A percentile compares a stretch with the other conserved stretches of the same genome.
Evolutionary conservation across 2,888 invertebrate genomes (phyloP).

Genomic region (Phragmatobia fuliginosa): DNA sequence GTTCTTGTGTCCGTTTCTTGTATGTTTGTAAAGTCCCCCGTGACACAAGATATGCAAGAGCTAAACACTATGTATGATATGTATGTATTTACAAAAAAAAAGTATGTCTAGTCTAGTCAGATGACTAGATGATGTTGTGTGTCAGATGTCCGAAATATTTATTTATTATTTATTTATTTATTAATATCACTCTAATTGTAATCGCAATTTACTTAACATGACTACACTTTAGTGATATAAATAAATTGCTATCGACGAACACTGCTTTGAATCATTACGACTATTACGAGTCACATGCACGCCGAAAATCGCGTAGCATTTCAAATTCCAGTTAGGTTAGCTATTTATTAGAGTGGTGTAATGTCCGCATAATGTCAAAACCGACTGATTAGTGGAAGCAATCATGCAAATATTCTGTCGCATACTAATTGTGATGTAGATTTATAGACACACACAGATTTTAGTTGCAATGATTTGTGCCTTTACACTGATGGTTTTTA

Average conservation of each 20-base stretch:
- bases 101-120: too few species aligned
- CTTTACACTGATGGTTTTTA: slow-evolving; percentile 17
- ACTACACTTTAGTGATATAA: too few species aligned
- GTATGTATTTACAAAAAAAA: too few species aligned
- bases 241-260: neutral
- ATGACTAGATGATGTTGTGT: too few species aligned
- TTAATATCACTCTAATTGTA: neutral
- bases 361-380: slow-evolving; percentile 45
- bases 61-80: too few species aligned
- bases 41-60: too few species aligned
- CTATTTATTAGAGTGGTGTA: slow-evolving; percentile 44
- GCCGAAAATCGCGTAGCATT: slow-evolving; percentile 19
- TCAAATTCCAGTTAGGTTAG: slow-evolving; percentile 37
- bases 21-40: too few species aligned
- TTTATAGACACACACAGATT: slow-evolving; percentile 41
- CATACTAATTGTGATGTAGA: slow-evolving; percentile 53
- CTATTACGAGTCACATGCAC: neutral
- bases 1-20: too few species aligned
- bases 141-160: too few species aligned
- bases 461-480: slow-evolving; percentile 13
- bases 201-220: neutral
- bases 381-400: slow-evolving; percentile 55
- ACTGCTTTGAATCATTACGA: neutral
- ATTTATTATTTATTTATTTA: too few species aligned
- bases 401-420: slow-evolving; percentile 56